phyloP scores from a whole-genome alignment of 2,113 vertebrate species.

The Sterna hirundo region DNA sequence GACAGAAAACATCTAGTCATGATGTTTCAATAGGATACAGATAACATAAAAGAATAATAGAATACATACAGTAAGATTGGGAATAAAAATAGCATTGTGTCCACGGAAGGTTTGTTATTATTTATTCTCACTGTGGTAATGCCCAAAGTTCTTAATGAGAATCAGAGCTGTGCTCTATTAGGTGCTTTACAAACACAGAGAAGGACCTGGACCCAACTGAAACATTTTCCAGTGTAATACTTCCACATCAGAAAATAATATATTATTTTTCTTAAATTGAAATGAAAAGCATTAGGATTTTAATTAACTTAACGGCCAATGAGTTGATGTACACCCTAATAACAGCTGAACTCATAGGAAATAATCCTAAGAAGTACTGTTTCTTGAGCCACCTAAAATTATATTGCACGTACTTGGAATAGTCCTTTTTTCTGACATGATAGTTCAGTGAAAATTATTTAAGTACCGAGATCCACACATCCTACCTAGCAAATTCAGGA shows the following conservation, averaged over 20 bases:
- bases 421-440: background rate
- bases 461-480: background rate
- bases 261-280: background rate
- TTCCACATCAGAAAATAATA: background rate
- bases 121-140: background rate
- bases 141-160: background rate
- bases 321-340: background rate
- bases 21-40: background rate
- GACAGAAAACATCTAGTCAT: background rate
- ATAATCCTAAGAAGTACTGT: background rate
- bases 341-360: background rate
- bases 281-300: background rate
- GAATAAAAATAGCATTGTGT: background rate
- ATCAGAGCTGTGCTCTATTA: background rate
- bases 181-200: background rate
- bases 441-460: background rate
- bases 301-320: background rate
- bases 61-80: background rate
- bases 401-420: background rate
- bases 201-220: background rate
- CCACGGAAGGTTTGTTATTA: rapidly evolving
- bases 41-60: background rate
- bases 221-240: background rate
- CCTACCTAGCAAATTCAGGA: background rate
- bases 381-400: background rate